phyloP scores from a whole-genome alignment of 2,797 vertebrate genomes.

The Propithecus perrieri region DNA sequence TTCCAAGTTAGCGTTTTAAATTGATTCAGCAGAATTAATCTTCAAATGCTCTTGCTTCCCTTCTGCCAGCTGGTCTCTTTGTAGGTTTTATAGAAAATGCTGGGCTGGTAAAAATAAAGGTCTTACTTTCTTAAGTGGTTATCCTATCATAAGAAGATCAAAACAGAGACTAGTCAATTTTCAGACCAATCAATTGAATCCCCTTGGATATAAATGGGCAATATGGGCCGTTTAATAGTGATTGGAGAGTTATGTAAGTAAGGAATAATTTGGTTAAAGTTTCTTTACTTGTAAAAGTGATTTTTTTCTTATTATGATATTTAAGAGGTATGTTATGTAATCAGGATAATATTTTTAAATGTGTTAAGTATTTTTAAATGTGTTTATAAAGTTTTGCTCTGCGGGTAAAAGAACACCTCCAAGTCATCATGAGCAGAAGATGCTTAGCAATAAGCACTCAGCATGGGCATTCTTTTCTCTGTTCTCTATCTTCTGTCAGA shows the following conservation, averaged over 20 bases:
- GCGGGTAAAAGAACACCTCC: background rate
- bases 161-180: slow-evolving; percentile 51
- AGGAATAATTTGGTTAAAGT: slow-evolving; percentile 21
- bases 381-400: slow-evolving; percentile 25
- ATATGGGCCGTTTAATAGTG: background rate
- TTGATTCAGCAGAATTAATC: slow-evolving; percentile 69
- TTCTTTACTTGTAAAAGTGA: slow-evolving; percentile 39
- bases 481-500: background rate
- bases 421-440: background rate
- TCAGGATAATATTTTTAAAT: background rate
- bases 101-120: slow-evolving; percentile 54
- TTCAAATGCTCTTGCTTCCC: slow-evolving; percentile 44
- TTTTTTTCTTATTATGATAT: slow-evolving; percentile 5
- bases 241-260: slow-evolving; percentile 24
- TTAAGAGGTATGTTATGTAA: slow-evolving; percentile 10
- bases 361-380: background rate
- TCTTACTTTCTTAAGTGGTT: slow-evolving; percentile 57
- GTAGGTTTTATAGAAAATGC: slow-evolving; percentile 56
- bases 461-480: background rate
- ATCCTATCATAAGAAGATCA: slow-evolving; percentile 50
- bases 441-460: background rate
- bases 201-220: background rate
- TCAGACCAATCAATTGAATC: slow-evolving; percentile 47
- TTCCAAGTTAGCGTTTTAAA: slow-evolving; percentile 59
- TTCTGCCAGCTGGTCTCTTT: slow-evolving; percentile 56